phyloP scores from a whole-genome alignment of 2,888 invertebrate species.

The Drosophila hamatofila region DNA sequence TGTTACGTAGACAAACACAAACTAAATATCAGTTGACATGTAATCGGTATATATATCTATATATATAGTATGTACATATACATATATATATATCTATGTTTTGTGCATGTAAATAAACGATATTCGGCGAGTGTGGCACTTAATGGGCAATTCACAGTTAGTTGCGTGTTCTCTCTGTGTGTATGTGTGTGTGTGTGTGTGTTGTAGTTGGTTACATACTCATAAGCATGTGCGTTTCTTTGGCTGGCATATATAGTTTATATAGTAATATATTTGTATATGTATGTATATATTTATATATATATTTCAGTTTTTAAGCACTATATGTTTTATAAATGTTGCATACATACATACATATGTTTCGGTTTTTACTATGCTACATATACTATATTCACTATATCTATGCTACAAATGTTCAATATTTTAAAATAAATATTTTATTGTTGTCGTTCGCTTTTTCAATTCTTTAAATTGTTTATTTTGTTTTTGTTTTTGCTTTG shows the following conservation, averaged over 20 bases:
- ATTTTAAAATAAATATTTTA: slow-evolving; percentile 44
- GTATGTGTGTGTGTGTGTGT: not conserved
- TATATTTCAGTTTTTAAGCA: slow-evolving; percentile 1
- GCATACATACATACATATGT: slow-evolving; percentile 21
- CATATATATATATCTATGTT: not conserved
- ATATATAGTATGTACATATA: not conserved
- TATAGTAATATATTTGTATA: not conserved
- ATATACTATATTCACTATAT: slow-evolving; percentile 46
- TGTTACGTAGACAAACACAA: slow-evolving; percentile 14
- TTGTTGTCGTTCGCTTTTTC: slow-evolving; percentile 36
- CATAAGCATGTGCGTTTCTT: slow-evolving; percentile 14
- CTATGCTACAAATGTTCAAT: slow-evolving; percentile 46
- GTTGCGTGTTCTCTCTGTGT: not conserved
- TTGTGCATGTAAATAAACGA: slow-evolving; percentile 29
- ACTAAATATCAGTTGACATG: slow-evolving; percentile 4
- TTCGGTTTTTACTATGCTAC: slow-evolving; percentile 22
- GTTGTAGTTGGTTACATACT: slow-evolving; percentile 19
- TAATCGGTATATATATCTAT: not conserved
- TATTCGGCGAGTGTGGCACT: slow-evolving; percentile 22
- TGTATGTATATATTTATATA: slow-evolving; percentile 6
- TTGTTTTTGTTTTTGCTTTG: slow-evolving; percentile 4
- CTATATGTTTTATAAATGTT: slow-evolving; percentile 10
- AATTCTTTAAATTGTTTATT: slow-evolving; percentile 22
- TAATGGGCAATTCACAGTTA: slow-evolving; percentile 27
- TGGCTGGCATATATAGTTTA: slow-evolving; percentile 7